A percentile compares a stretch with the other conserved stretches of the same genome.
Evolutionary conservation across 2,113 vertebrate species (phyloP).

Genomic region (Brachypteracias leptosomus): DNA sequence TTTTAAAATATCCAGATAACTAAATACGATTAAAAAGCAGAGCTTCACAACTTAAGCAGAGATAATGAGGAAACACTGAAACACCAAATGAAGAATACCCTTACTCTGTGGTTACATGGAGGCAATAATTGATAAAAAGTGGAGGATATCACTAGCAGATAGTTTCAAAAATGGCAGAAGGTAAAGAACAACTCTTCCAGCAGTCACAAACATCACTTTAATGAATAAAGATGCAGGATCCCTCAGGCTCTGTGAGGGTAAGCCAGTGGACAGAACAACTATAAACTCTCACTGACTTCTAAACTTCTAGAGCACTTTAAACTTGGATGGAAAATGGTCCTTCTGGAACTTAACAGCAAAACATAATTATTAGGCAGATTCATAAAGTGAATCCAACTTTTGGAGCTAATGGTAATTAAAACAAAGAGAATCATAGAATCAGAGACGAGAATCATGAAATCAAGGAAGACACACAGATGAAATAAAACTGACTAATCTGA

Average conservation of each 20-base stretch:
- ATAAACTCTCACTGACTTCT: neutral
- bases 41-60: neutral
- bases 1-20: slow-evolving; percentile 45
- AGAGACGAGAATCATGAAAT: neutral
- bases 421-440: neutral
- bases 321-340: accelerated
- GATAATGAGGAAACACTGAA: neutral
- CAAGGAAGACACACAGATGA: neutral
- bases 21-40: slow-evolving; percentile 1
- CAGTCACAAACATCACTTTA: neutral
- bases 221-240: neutral
- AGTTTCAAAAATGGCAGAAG: neutral
- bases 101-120: neutral
- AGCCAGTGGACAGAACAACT: neutral
- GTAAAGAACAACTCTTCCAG: neutral
- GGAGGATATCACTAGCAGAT: neutral
- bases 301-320: neutral
- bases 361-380: neutral
- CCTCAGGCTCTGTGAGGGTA: neutral
- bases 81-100: neutral
- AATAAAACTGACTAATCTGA: neutral
- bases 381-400: neutral
- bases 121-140: neutral
- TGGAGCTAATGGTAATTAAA: neutral
- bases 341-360: neutral